These are phyloP conservation scores for Bubo scandiacus DNA, from an alignment of 2,113 vertebrate species.

Conservation along the genomic window DNA sequence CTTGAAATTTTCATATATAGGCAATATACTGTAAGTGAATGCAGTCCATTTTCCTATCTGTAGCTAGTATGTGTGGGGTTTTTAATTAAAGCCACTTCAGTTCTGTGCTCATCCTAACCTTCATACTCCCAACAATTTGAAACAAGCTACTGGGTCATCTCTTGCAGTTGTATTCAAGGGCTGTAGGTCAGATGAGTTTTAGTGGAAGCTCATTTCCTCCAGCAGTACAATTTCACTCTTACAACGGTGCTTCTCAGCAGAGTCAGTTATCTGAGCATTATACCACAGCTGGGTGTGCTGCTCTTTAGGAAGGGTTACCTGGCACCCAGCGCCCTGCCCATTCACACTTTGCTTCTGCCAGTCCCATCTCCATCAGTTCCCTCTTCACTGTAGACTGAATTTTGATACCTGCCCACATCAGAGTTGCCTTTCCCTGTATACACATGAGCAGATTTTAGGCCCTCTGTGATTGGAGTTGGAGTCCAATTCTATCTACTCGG, in stretches of 20 bases:
- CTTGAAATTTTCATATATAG: not conserved
- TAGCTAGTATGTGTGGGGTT: not conserved
- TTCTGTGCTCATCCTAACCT: not conserved
- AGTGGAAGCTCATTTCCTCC: not conserved
- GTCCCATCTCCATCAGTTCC: not conserved
- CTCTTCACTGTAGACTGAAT: not conserved
- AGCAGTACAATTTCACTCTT: not conserved
- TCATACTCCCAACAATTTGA: not conserved
- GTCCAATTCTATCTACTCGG: not conserved
- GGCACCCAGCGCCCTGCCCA: not conserved
- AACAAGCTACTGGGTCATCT: not conserved
- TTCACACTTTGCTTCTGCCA: not conserved
- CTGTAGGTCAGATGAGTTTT: not conserved
- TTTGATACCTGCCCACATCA: not conserved
- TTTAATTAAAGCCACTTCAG: not conserved
- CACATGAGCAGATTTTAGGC: not conserved
- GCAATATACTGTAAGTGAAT: not conserved
- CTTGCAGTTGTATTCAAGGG: not conserved
- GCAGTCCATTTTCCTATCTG: constrained; percentile 2
- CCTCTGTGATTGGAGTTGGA: not conserved
- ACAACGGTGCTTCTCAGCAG: not conserved
- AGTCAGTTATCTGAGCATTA: not conserved
- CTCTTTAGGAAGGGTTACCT: not conserved
- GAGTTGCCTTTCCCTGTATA: not conserved
- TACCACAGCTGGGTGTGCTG: not conserved